Evolutionary conservation across 2,113 vertebrate genomes (phyloP).

Genomic region (Gallinago paraguaiae): DNA sequence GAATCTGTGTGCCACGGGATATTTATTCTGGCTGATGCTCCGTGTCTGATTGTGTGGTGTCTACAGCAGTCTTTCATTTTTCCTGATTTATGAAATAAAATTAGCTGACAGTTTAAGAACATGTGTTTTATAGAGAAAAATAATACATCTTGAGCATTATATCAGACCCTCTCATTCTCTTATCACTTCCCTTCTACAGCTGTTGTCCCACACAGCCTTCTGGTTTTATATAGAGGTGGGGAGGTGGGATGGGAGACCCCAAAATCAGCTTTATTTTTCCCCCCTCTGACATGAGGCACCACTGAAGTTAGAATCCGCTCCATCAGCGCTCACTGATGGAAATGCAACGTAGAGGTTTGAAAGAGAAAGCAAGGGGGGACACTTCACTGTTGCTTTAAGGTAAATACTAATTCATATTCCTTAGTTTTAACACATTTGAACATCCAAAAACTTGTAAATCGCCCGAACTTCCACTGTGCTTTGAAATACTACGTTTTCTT

Average conservation of each 20-base stretch:
- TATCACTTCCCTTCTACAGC: neutral
- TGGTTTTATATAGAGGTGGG: neutral
- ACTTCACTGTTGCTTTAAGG: neutral
- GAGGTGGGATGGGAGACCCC: neutral
- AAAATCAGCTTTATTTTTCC: neutral
- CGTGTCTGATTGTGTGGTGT: neutral
- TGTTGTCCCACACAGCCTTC: neutral
- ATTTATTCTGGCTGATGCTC: neutral
- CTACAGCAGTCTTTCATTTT: neutral
- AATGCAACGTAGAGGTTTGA: neutral
- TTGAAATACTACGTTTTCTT: neutral
- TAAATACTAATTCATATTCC: neutral
- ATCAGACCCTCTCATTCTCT: neutral
- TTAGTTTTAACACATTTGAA: neutral
- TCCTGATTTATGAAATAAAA: neutral
- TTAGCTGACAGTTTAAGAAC: neutral
- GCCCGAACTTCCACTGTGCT: neutral
- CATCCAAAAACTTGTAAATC: neutral
- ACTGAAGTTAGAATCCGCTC: neutral
- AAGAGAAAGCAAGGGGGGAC: neutral
- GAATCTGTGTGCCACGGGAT: neutral
- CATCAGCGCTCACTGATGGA: neutral
- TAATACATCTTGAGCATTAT: too few species aligned
- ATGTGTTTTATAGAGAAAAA: too few species aligned
- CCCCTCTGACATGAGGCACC: neutral